Evolutionary conservation across 2,113 vertebrate genomes (phyloP).

Genomic region (Macquaria ambigua): DNA sequence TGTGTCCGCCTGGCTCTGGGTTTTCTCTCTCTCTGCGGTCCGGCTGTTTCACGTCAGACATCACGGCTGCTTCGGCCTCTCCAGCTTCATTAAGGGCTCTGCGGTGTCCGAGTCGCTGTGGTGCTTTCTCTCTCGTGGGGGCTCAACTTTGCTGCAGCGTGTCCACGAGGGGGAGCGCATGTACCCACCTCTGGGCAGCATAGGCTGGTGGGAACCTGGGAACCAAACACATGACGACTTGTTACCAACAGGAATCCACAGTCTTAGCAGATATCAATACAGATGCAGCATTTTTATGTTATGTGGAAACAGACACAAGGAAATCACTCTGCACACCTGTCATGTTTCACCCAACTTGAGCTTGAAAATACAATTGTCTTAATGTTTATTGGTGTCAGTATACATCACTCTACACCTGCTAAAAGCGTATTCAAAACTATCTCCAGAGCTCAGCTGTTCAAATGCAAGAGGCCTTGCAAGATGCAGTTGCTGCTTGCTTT

Average conservation of each 20-base stretch:
- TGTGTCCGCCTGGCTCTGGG: constrained; percentile 49
- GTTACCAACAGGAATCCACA: constrained; percentile 1
- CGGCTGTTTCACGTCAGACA: neutral
- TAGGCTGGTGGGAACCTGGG: constrained; percentile 89
- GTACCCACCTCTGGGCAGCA: constrained; percentile 84
- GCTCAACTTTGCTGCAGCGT: constrained; percentile 86
- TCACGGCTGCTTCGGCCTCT: constrained; percentile 90
- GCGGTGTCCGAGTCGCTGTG: constrained; percentile 89
- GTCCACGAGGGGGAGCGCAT: constrained; percentile 96
- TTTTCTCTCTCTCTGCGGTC: constrained; percentile 23
- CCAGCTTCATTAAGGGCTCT: constrained; percentile 89
- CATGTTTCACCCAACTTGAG: neutral
- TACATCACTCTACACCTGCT: neutral
- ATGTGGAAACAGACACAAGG: neutral
- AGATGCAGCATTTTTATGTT: neutral
- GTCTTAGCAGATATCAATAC: neutral
- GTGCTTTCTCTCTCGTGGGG: constrained; percentile 89
- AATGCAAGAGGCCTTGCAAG: neutral
- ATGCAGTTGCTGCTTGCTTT: neutral
- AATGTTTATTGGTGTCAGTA: neutral
- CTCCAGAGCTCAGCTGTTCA: neutral
- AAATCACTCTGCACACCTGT: neutral
- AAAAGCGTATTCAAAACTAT: neutral
- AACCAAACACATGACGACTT: constrained; percentile 10
- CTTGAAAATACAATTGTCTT: neutral